Evolutionary conservation across 2,113 vertebrate species (phyloP).

Genomic region (Podarcis cretensis): DNA sequence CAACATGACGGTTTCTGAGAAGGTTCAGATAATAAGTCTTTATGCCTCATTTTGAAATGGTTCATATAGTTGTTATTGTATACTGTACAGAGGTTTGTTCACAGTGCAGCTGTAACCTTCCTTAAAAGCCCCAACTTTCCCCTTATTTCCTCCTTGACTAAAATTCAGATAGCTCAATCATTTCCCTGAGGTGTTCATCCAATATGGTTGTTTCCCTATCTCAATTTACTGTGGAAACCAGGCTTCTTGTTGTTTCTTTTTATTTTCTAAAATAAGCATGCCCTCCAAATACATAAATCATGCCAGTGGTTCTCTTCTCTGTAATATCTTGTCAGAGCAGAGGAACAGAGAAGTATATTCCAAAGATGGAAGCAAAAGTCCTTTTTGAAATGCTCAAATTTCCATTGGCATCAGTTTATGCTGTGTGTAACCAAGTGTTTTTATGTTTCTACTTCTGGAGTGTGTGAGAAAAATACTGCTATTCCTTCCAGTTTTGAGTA

Average conservation of each 20-base stretch:
- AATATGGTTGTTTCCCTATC: neutral
- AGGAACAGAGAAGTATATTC: neutral
- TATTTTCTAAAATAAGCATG: neutral
- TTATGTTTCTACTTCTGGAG: neutral
- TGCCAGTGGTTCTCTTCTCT: neutral
- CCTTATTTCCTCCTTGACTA: neutral
- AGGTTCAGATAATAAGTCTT: neutral
- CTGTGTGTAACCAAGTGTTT: neutral
- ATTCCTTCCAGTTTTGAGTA: neutral
- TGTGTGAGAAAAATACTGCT: neutral
- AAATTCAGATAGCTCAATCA: conserved; percentile 2
- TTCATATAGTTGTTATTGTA: neutral
- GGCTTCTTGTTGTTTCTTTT: neutral
- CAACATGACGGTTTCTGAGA: neutral
- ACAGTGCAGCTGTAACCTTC: neutral
- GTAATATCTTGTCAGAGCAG: neutral
- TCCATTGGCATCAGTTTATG: conserved; percentile 4
- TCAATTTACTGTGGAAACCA: neutral
- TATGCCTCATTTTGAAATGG: neutral
- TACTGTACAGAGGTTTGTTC: rapidly evolving
- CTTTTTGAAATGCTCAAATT: conserved; percentile 14
- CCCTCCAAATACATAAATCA: neutral
- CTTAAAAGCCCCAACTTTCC: neutral
- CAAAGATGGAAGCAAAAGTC: conserved; percentile 4
- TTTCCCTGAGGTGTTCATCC: neutral